Evolutionary conservation across 2,888 invertebrate species (phyloP).

Genomic region (Archaeoteleia sp.): DNA sequence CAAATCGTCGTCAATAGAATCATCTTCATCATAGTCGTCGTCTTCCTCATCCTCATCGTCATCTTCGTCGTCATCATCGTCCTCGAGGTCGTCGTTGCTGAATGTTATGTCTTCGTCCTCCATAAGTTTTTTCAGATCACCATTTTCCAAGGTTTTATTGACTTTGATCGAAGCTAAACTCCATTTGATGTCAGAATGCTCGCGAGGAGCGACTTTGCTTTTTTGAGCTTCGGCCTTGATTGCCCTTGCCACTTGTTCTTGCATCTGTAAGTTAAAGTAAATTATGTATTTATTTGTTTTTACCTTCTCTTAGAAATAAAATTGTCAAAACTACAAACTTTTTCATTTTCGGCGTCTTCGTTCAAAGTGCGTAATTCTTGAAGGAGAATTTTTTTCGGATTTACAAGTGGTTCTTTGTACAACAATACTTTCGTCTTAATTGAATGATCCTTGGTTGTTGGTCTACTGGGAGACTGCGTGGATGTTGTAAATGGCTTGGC

Average conservation of each 20-base stretch:
- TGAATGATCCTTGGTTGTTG: constrained; percentile 18
- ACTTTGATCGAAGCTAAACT: constrained; percentile 29
- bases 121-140: constrained; percentile 58
- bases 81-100: constrained; percentile 37
- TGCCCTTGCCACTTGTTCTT: constrained; percentile 64
- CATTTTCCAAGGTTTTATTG: constrained; percentile 42
- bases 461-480: constrained; percentile 9
- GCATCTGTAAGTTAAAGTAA: constrained; percentile 56
- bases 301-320: too few relatives aligned
- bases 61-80: constrained; percentile 36
- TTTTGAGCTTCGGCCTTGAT: constrained; percentile 65
- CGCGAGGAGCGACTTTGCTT: constrained; percentile 15
- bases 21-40: constrained; percentile 56
- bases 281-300: too few relatives aligned
- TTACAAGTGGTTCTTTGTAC: constrained; percentile 54
- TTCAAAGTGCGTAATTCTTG: constrained; percentile 65
- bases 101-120: constrained; percentile 58
- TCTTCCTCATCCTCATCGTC: constrained; percentile 49
- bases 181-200: constrained; percentile 5
- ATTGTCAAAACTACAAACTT: constrained; percentile 49
- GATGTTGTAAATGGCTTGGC: constrained; percentile 14
- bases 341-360: constrained; percentile 60
- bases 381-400: constrained; percentile 63
- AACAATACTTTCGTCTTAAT: too few relatives aligned
- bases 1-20: constrained; percentile 56